Base-by-base conservation (phyloP, 2,113 vertebrate species). In the Tetraodon nigroviridis region DNA sequence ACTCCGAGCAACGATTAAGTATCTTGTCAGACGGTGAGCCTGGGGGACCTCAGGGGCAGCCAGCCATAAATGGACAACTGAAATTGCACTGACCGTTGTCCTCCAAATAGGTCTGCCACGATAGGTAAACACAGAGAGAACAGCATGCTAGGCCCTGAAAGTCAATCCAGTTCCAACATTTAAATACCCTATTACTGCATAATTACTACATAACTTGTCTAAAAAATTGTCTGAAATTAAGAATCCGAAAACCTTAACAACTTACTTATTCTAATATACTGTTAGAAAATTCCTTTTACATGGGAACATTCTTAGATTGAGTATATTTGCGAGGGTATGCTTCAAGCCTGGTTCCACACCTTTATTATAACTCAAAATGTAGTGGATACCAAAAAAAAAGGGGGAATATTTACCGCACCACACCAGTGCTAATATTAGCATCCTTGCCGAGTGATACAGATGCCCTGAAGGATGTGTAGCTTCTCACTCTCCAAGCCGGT, bases 381-480 rank as follows among this genome's bases (percentile, higher is more conserved):
- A 13, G 14, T 15, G 16, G 44, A 41, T 42, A 57, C 2, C 3
- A 27, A 29, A 60, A 44, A 17, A 16, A 61, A 69, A 58, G 24
- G 15, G 42, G 20, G 50, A 64, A 46, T 52, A 67, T 78, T 72
- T 62, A 60, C 62, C 64, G 55, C 51, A 46, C 32, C 44, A 16
- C 24, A 27, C 24, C 7, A 14, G 27, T 44, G 66, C 64, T 67
- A 77, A 75, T 75, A 75, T 83, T 71, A 71, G 53, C 11, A 5
- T 55, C 49, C 55, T 52, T 49, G 56, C 63, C 51, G 55, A 69
- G 56, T 16, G 32, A 75, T 66, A 55, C 64, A 64, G 41, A 73
- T 79, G 79, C 79, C 85, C 75, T 65, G 17, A 67, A 80, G 77
- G 64, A 65, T 74, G 71, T 65, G 68, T 75, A 75, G 51, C 49